Evolutionary conservation across 2,888 invertebrate genomes (phyloP), one percentile per base, ranked within the genome.

Genomic region (Perizoma flavofasciatum): DNA sequence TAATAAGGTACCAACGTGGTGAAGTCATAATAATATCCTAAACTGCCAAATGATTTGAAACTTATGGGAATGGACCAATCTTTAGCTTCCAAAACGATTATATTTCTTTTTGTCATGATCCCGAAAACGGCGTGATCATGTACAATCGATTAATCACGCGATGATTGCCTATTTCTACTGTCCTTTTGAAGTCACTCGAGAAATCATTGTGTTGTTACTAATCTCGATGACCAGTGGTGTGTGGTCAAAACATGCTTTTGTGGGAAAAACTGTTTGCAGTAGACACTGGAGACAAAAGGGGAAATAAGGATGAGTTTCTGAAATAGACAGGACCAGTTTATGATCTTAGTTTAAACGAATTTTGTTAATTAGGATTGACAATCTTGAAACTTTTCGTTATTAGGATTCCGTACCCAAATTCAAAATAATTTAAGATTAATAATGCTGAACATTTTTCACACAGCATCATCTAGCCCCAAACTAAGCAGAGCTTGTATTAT

Each of bases 111-210:
- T 22, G 53, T 57, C 61, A 54, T 61, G 67, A 51, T 58, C 59
- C 57, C 55, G 39, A 63, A 66, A 66, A 61, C 58, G 60, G 63
- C 69, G 65, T 69, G 69, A 63, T 67, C 67, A 71, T 69, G 63
- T 47, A 65, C 74, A 76, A 79, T 79, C 78, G 74, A 81, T 82
- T 80, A 75, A 81, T 79, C 81, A 80, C 71, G 77, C 70, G 58
- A 66, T 72, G 70, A 71, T 76, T 73, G 61, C 55, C 57, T 65
- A 73, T 78, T 78, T 73, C 66, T 73, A 63, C 72, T 70, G 66
- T 71, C 68, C 64, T 60, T 62, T 62, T 47, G 55, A 71, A 77
- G 69, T 74, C 71, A 77, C 70, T 73, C 75, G 75, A 73, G 72
- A 74, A 78, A 72, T 79, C 75, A 72, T 71, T 68, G 65, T 64